A percentile compares a stretch with the other conserved stretches of the same genome.
Evolutionary conservation across 2,113 vertebrate genomes (phyloP).

Genomic region (Edolisoma coerulescens): DNA sequence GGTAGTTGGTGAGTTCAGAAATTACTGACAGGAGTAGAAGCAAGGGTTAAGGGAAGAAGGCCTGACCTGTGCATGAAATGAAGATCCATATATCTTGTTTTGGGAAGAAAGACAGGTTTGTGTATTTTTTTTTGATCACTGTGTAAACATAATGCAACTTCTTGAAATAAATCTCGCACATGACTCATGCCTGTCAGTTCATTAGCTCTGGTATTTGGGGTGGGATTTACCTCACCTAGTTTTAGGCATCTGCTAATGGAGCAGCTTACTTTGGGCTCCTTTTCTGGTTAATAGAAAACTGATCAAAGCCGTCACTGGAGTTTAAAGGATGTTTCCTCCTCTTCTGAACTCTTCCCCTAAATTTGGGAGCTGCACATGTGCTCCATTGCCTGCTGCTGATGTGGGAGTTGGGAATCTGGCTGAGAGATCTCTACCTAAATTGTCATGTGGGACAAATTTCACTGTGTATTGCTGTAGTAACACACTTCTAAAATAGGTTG

Average conservation of each 20-base stretch:
- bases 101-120: neutral
- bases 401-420: neutral
- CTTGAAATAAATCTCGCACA: neutral
- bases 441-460: neutral
- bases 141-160: slow-evolving; percentile 3
- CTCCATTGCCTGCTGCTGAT: neutral
- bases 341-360: neutral
- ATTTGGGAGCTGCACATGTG: neutral
- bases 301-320: neutral
- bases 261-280: neutral
- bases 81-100: neutral
- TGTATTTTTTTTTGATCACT: neutral
- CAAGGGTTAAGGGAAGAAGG: neutral
- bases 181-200: neutral
- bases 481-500: neutral
- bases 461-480: neutral
- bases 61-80: neutral
- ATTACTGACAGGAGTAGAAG: neutral
- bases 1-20: neutral
- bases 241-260: neutral
- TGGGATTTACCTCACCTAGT: slow-evolving; percentile 27
- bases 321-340: neutral
- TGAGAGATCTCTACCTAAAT: neutral
- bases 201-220: slow-evolving; percentile 6
- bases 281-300: neutral